Percentiles rank a stretch among this genome's conserved stretches.
Conservation (phyloP, 92 coral and sea anemone genomes). For the Phymanthus crucifer region DNA sequence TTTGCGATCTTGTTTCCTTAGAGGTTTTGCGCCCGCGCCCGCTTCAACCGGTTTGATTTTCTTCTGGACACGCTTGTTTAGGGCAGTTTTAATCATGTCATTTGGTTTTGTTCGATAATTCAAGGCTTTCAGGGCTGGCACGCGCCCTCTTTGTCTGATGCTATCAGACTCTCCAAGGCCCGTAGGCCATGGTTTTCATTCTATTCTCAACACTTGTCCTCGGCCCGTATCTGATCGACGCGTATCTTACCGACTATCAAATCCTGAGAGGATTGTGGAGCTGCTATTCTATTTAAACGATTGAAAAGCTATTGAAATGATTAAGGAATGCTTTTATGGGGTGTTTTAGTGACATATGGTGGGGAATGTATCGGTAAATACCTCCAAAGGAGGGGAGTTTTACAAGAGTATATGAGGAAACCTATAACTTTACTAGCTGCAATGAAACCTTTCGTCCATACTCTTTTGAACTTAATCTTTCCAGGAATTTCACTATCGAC, state of each 20-base stretch:
- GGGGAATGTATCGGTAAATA: background rate
- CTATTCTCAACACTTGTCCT: background rate
- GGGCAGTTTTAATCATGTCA: background rate
- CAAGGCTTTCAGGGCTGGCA: constrained; percentile 18
- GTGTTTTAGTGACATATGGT: constrained; percentile 7
- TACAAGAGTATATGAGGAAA: too few species aligned
- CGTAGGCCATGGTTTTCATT: background rate
- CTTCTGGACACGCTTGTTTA: background rate
- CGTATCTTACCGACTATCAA: background rate
- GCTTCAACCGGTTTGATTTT: background rate
- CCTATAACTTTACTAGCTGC: too few species aligned
- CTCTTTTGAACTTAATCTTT: too few species aligned
- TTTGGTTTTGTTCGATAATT: constrained; percentile 18
- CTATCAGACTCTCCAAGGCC: background rate
- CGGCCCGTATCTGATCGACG: background rate
- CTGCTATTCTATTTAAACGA: constrained; percentile 5
- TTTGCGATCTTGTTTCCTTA: background rate
- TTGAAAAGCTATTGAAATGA: constrained; percentile 11
- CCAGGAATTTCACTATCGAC: too few species aligned
- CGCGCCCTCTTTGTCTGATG: constrained; percentile 29
- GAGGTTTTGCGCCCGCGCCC: background rate
- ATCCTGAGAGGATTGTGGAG: constrained; percentile 9
- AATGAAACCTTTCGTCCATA: too few species aligned
- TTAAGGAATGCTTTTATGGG: constrained; percentile 2
- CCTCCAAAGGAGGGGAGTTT: background rate